These are phyloP conservation scores for Elmis aenea DNA, from an alignment of 2,888 invertebrate genomes.

Conservation along the genomic window DNA sequence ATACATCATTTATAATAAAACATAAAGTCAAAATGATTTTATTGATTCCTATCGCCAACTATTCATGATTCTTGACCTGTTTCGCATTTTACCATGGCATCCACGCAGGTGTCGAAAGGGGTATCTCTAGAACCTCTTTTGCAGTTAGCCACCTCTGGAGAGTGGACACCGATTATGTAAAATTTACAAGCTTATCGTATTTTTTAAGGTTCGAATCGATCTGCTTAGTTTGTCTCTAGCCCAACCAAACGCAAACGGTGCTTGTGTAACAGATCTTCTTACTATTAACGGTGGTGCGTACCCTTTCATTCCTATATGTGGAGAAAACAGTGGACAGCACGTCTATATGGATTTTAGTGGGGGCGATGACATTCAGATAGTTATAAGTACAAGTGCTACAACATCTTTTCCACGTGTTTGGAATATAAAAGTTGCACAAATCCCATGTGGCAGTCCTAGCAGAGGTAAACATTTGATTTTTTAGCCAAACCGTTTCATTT, in stretches of 20 bases:
- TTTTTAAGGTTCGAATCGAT: conserved; percentile 67
- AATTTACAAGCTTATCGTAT: conserved; percentile 5
- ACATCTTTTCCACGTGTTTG: conserved; percentile 63
- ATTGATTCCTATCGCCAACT: no score
- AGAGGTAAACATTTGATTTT: conserved; percentile 48
- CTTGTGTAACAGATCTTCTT: conserved; percentile 66
- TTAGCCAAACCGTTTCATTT: not conserved
- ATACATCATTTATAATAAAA: no score
- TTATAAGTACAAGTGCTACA: conserved; percentile 58
- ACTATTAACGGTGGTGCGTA: conserved; percentile 66
- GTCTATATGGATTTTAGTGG: conserved; percentile 71
- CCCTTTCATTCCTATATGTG: conserved; percentile 70
- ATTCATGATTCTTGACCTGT: no score
- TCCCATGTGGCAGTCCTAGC: conserved; percentile 66
- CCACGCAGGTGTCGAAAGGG: no score
- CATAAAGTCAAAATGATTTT: no score
- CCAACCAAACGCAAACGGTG: conserved; percentile 69
- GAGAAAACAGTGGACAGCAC: conserved; percentile 75
- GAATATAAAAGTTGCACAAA: conserved; percentile 70
- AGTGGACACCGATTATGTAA: no score
- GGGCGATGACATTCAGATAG: conserved; percentile 61
- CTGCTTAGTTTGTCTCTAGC: conserved; percentile 67
- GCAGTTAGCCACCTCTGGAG: no score
- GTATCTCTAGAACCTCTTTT: no score
- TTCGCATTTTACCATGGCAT: no score